A percentile compares a stretch with the other conserved stretches of the same genome.
phyloP scores from a whole-genome alignment of 2,113 vertebrate genomes.

The Speoplatyrhinus poulsoni region DNA sequence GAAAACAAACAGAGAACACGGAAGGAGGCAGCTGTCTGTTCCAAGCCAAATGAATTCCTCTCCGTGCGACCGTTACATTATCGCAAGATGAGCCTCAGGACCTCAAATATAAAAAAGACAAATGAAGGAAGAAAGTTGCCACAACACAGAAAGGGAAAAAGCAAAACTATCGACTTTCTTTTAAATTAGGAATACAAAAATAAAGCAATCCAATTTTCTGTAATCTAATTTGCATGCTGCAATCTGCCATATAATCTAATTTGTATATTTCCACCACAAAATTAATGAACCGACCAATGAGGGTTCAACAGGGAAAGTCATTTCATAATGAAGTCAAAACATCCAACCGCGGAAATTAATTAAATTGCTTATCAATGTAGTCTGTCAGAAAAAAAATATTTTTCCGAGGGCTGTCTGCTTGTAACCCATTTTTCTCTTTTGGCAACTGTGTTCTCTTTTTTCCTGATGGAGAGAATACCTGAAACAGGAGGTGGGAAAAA shows the following conservation, averaged over 20 bases:
- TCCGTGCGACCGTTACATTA: slow-evolving; percentile 36
- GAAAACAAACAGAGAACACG: slow-evolving; percentile 11
- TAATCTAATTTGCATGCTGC: slow-evolving; percentile 57
- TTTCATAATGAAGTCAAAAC: slow-evolving; percentile 70
- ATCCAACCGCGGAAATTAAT: slow-evolving; percentile 77
- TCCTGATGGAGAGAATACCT: slow-evolving; percentile 55
- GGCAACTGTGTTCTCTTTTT: slow-evolving; percentile 20
- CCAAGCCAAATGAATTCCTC: slow-evolving; percentile 27
- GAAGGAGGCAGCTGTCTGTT: slow-evolving; percentile 18
- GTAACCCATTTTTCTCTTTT: slow-evolving; percentile 52
- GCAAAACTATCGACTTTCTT: slow-evolving; percentile 52
- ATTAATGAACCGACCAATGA: slow-evolving; percentile 65
- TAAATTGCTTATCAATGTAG: slow-evolving; percentile 74
- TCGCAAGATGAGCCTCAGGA: slow-evolving; percentile 28
- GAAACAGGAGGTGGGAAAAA: slow-evolving; percentile 41
- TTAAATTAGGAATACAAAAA: slow-evolving; percentile 68
- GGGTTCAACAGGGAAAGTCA: slow-evolving; percentile 44
- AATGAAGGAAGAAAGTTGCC: slow-evolving; percentile 35
- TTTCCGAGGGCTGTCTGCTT: slow-evolving; percentile 49
- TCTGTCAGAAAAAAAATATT: slow-evolving; percentile 58
- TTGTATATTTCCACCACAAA: slow-evolving; percentile 64
- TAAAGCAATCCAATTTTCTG: slow-evolving; percentile 66
- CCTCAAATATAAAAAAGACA: slow-evolving; percentile 35
- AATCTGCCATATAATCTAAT: slow-evolving; percentile 70
- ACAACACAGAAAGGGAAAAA: slow-evolving; percentile 24